A percentile compares a stretch with the other conserved stretches of the same genome.
Evolutionary conservation across 2,797 vertebrate species (phyloP).

Genomic region (Sebastes jordani): DNA sequence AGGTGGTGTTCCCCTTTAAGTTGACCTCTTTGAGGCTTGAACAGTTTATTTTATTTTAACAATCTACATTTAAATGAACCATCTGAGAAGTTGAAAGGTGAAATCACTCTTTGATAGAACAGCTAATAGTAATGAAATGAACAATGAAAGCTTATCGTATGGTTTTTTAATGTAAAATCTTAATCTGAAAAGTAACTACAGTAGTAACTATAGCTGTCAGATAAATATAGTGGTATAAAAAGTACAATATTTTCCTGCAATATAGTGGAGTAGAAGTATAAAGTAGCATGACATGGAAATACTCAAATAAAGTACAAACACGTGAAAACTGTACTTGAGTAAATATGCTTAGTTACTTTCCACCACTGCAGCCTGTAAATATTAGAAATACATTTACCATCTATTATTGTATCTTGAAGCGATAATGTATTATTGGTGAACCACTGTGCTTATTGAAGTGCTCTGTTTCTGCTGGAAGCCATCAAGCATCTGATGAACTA

Average conservation of each 20-base stretch:
- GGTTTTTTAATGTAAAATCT: not conserved
- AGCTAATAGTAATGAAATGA: not conserved
- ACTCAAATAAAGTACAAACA: not conserved
- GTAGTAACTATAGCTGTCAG: too few relatives aligned
- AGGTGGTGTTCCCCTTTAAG: too few relatives aligned
- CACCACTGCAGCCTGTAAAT: not conserved
- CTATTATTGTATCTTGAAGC: constrained; percentile 1
- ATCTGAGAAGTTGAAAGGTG: not conserved
- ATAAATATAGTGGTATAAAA: not conserved
- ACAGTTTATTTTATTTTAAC: not conserved
- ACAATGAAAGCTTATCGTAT: not conserved
- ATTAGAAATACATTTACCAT: not conserved
- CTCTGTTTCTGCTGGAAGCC: constrained; percentile 13
- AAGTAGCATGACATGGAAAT: not conserved
- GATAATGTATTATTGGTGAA: not conserved
- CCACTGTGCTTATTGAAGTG: constrained; percentile 5
- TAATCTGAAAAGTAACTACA: not conserved
- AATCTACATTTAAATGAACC: not conserved
- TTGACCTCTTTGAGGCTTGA: not conserved
- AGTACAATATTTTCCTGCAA: not conserved
- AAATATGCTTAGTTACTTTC: not conserved
- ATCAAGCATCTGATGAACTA: constrained; percentile 30
- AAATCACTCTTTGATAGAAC: not conserved
- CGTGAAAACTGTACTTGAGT: not conserved
- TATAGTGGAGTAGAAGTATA: not conserved